Conservation (phyloP, 2,888 invertebrate genomes). For the Drosophila nr. perissopoda region DNA sequence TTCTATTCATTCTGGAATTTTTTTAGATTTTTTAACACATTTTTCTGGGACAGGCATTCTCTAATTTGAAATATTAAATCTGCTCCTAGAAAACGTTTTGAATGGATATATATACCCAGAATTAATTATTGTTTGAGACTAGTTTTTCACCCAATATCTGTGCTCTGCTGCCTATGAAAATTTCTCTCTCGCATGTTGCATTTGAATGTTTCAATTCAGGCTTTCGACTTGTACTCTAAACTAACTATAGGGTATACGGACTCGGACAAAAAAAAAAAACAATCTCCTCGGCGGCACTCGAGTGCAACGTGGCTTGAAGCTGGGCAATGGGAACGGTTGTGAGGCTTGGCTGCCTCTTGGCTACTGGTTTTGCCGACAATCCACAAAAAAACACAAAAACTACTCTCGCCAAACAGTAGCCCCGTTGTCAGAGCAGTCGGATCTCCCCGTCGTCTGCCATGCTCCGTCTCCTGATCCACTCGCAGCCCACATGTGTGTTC, state of each 20-base stretch:
- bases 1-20: background rate
- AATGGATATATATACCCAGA: background rate
- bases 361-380: conserved; percentile 70
- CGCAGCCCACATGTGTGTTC: conserved; percentile 41
- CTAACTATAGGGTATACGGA: conserved; percentile 47
- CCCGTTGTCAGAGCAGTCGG: conserved; percentile 61
- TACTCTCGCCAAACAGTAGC: conserved; percentile 69
- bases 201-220: background rate
- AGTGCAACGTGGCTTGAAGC: conserved; percentile 72
- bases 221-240: background rate
- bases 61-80: background rate
- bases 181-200: background rate
- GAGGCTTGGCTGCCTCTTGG: conserved; percentile 61
- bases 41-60: background rate
- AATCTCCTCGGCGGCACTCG: conserved; percentile 60
- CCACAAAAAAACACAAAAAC: conserved; percentile 44
- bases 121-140: background rate
- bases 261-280: conserved; percentile 10
- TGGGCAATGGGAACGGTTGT: conserved; percentile 24
- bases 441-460: conserved; percentile 12
- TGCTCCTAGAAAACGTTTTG: background rate
- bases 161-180: background rate
- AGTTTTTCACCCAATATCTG: background rate
- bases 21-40: background rate
- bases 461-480: conserved; percentile 39